Evolutionary conservation across 2,888 invertebrate genomes (phyloP).

Genomic region (Mesoligia furuncula): DNA sequence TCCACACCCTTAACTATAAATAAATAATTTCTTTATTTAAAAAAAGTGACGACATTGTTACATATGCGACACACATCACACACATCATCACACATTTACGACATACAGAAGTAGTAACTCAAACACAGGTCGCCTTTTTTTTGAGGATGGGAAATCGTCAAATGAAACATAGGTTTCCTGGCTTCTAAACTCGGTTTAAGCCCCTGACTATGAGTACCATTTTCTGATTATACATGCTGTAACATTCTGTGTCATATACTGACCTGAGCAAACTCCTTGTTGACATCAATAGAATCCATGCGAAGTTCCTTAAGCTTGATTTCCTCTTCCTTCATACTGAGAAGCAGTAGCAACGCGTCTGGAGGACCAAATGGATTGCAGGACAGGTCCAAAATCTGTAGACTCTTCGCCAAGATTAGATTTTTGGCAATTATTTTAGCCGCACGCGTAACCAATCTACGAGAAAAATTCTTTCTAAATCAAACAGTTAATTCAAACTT

Average conservation of each 20-base stretch:
- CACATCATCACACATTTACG: no score
- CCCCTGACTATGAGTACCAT: not conserved
- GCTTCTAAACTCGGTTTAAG: no score
- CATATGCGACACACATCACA: no score
- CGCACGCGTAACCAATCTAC: constrained; percentile 15
- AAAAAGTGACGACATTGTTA: no score
- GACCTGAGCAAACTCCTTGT: constrained; percentile 65
- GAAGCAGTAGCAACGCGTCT: constrained; percentile 70
- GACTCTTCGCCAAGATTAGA: constrained; percentile 51
- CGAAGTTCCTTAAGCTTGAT: constrained; percentile 71
- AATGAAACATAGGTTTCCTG: no score
- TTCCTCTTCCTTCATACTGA: constrained; percentile 56
- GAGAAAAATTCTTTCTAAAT: not conserved
- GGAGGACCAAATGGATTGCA: constrained; percentile 72
- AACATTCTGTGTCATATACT: not conserved
- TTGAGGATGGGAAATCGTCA: no score
- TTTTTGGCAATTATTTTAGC: constrained; percentile 16
- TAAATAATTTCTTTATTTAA: no score
- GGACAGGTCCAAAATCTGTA: constrained; percentile 74
- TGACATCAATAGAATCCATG: constrained; percentile 72
- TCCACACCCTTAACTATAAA: not conserved
- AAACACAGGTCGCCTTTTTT: no score
- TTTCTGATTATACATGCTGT: not conserved
- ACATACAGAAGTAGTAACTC: no score
- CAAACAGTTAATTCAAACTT: not conserved